phyloP scores from a whole-genome alignment of 53 echinoderm and acorn worm species.

The Crossaster papposus region DNA sequence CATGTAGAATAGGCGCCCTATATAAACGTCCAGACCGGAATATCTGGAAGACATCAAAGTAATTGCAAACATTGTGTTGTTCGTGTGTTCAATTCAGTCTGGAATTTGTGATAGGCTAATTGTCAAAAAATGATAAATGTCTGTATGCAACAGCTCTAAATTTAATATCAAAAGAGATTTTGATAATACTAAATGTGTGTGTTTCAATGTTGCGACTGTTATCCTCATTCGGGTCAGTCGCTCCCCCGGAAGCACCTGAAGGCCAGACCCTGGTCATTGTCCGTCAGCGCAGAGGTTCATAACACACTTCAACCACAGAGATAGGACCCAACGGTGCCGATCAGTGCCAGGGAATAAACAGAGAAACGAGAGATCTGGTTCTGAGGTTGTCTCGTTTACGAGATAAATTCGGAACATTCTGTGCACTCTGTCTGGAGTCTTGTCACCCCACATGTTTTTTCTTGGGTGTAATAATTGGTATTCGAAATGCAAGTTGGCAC shows the following conservation, averaged over 20 bases:
- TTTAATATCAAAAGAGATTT: too few species aligned
- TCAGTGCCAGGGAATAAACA: slow-evolving; percentile 8
- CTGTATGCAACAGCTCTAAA: too few species aligned
- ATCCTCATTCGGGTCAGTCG: neutral
- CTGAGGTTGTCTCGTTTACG: slow-evolving; percentile 6
- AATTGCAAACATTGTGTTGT: neutral
- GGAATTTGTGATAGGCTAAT: too few species aligned
- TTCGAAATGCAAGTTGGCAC: neutral
- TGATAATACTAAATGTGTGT: too few species aligned
- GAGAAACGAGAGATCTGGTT: neutral
- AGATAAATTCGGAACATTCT: neutral
- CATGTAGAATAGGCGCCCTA: neutral
- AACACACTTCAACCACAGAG: neutral
- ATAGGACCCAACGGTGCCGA: too few species aligned
- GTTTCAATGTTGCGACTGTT: neutral
- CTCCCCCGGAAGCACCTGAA: slow-evolving; percentile 11
- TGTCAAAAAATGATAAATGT: too few species aligned
- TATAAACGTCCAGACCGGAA: neutral
- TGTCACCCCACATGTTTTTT: neutral
- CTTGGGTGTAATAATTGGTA: neutral
- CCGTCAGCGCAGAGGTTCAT: slow-evolving; percentile 16
- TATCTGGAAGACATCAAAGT: neutral
- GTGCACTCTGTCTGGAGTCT: neutral
- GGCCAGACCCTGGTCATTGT: slow-evolving; percentile 19
- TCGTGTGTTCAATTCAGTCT: neutral